Evolutionary conservation across 2,888 invertebrate species (phyloP).

Genomic region (Latrodectus hesperus): DNA sequence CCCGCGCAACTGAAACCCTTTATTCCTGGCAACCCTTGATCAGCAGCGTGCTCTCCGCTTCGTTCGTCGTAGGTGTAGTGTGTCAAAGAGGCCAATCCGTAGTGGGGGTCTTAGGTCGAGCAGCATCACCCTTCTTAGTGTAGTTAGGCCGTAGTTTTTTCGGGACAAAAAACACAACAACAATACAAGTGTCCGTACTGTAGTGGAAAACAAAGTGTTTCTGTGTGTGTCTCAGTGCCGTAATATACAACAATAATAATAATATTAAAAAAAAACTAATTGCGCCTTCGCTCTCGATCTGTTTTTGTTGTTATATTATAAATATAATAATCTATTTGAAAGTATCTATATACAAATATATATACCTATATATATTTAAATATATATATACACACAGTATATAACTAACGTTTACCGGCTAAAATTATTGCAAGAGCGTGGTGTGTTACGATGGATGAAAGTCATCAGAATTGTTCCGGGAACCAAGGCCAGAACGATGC

Average conservation of each 20-base stretch:
- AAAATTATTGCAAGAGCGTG: conserved; percentile 22
- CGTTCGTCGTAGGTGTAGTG: conserved; percentile 60
- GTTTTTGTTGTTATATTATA: conserved; percentile 25
- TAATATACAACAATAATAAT: conserved; percentile 14
- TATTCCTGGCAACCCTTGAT: conserved; percentile 44
- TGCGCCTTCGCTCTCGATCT: conserved; percentile 4
- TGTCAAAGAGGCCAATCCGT: conserved; percentile 57
- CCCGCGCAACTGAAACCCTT: conserved; percentile 22
- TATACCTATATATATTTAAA: conserved; percentile 55
- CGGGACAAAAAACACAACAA: conserved; percentile 39
- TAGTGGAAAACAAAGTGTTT: conserved; percentile 11
- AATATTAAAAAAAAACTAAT: conserved; percentile 11
- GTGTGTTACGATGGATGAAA: conserved; percentile 53
- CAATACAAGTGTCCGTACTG: conserved; percentile 34
- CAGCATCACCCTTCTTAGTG: conserved; percentile 61
- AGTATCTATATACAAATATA: conserved; percentile 32
- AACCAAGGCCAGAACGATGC: conserved; percentile 64
- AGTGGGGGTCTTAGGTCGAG: conserved; percentile 59
- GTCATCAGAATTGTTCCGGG: conserved; percentile 65
- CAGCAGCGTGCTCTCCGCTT: conserved; percentile 51
- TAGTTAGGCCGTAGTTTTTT: conserved; percentile 67
- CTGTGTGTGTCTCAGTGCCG: background rate
- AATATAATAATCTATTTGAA: conserved; percentile 45
- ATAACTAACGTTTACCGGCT: conserved; percentile 28
- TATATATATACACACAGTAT: conserved; percentile 51